These are phyloP conservation scores for Ctenodactylus gundi DNA, from an alignment of 2,113 vertebrate genomes.

Conservation along the genomic window DNA sequence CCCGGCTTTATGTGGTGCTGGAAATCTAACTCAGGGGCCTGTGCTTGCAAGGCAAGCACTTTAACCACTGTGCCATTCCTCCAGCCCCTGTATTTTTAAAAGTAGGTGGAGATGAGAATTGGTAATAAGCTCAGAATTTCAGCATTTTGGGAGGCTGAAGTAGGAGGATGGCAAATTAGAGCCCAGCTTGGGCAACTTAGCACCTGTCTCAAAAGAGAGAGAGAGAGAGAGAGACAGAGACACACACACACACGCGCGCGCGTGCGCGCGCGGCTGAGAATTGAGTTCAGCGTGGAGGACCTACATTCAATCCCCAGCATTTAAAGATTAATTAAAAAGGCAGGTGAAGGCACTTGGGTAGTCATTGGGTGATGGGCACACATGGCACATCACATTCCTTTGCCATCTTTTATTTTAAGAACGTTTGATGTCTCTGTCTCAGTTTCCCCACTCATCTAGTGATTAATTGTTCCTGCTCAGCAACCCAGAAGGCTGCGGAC, in stretches of 20 bases:
- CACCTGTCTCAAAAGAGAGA: background rate
- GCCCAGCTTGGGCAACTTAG: too few relatives aligned
- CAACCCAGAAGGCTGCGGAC: background rate
- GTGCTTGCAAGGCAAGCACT: too few relatives aligned
- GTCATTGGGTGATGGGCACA: background rate
- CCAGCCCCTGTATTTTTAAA: too few relatives aligned
- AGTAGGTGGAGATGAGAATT: too few relatives aligned
- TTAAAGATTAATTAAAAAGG: background rate
- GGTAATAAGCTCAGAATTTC: too few relatives aligned
- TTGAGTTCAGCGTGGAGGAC: background rate
- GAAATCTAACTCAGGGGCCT: too few relatives aligned
- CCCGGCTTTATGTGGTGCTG: too few relatives aligned
- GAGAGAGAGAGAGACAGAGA: background rate
- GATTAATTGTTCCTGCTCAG: background rate
- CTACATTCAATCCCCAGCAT: background rate
- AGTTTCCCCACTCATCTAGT: background rate
- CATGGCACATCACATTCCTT: background rate
- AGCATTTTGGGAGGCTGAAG: too few relatives aligned
- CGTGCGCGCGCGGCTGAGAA: too few relatives aligned
- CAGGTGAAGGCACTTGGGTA: accelerated
- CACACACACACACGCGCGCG: too few relatives aligned
- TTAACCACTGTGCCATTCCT: too few relatives aligned
- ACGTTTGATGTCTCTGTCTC: background rate
- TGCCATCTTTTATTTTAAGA: background rate
- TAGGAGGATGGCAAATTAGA: too few relatives aligned